Conservation (phyloP, 2,113 vertebrate genomes). For the Gambusia holbrooki region DNA sequence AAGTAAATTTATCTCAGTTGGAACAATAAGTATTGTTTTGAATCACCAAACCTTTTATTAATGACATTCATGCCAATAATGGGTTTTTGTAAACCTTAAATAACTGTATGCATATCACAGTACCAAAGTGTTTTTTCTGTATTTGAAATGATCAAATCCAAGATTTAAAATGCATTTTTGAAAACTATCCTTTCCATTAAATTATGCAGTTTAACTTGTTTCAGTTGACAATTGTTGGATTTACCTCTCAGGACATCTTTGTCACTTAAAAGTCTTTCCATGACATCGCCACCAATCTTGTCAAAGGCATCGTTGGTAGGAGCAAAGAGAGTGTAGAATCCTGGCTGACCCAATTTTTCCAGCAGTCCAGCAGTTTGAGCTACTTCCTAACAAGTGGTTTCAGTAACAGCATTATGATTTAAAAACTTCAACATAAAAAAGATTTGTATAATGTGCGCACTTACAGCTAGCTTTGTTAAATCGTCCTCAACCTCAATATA, state of each 20-base stretch:
- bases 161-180: neutral
- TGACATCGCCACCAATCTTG: conserved; percentile 82
- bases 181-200: neutral
- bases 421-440: conserved; percentile 6
- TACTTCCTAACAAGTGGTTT: conserved; percentile 79
- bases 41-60: neutral
- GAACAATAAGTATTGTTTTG: neutral
- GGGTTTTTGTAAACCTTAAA: too few species aligned
- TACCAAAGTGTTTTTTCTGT: neutral
- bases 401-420: neutral
- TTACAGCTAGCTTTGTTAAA: conserved; percentile 85
- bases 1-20: neutral
- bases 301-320: conserved; percentile 94
- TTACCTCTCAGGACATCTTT: conserved; percentile 89
- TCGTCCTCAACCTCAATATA: conserved; percentile 88
- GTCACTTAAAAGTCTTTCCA: conserved; percentile 89
- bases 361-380: conserved; percentile 82
- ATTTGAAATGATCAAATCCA: neutral
- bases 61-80: neutral
- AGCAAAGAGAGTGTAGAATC: conserved; percentile 94
- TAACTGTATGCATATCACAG: too few species aligned
- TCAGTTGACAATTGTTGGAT: neutral
- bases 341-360: conserved; percentile 85
- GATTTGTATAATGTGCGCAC: conserved; percentile 25
- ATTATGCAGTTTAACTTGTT: neutral